Evolutionary conservation across 2,888 invertebrate species (phyloP).

Genomic region (Criorhina ranunculi): DNA sequence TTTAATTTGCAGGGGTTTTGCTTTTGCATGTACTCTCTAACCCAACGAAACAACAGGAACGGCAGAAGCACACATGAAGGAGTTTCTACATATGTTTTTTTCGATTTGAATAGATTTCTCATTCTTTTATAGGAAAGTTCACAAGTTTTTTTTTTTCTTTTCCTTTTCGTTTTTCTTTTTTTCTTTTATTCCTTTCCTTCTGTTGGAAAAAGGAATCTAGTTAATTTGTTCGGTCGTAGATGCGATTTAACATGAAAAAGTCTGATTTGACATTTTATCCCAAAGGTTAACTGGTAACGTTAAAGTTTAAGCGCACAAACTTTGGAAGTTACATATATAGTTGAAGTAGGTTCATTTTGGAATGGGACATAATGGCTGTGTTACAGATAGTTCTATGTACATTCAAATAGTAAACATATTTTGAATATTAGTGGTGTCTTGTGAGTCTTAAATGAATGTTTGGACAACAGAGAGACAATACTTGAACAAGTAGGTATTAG

Average conservation of each 20-base stretch:
- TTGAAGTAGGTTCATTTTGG: constrained; percentile 37
- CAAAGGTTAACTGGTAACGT: constrained; percentile 39
- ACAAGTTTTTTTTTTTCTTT: constrained; percentile 17
- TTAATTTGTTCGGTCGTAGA: constrained; percentile 52
- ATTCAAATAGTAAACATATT: constrained; percentile 26
- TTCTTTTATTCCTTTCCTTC: neutral
- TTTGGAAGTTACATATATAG: constrained; percentile 24
- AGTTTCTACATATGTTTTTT: constrained; percentile 57
- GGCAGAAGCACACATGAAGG: constrained; percentile 3
- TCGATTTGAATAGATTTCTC: constrained; percentile 55
- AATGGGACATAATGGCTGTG: constrained; percentile 15
- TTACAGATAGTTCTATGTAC: constrained; percentile 30
- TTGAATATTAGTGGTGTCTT: constrained; percentile 1
- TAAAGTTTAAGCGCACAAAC: constrained; percentile 43
- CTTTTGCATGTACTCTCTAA: neutral
- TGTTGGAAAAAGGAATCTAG: constrained; percentile 10
- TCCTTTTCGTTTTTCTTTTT: neutral
- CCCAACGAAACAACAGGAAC: neutral
- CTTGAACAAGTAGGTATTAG: neutral
- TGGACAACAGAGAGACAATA: neutral
- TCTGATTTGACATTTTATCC: constrained; percentile 51
- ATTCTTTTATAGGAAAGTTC: constrained; percentile 46
- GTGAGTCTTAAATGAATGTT: neutral
- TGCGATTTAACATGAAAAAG: constrained; percentile 46
- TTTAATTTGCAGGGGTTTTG: constrained; percentile 34